A percentile compares a stretch with the other conserved stretches of the same genome.
These are phyloP conservation scores for Cyphomyrus discorhynchus DNA, from an alignment of 2,113 vertebrate species.

Conservation along the genomic window DNA sequence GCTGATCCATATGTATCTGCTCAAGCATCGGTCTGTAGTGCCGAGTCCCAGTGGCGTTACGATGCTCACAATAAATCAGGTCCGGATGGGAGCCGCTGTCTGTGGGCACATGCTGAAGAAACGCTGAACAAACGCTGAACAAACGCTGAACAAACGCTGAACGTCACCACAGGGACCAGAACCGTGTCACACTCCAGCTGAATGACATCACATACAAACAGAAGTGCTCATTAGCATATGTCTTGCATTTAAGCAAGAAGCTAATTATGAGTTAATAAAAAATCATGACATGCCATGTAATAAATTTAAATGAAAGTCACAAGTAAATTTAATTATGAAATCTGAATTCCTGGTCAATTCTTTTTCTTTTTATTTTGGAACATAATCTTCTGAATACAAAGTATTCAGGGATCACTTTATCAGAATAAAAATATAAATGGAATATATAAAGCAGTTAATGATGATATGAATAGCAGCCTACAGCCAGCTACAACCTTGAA, in stretches of 20 bases:
- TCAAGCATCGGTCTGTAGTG: slow-evolving; percentile 42
- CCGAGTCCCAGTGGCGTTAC: slow-evolving; percentile 25
- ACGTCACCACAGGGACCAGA: background rate
- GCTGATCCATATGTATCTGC: slow-evolving; percentile 36
- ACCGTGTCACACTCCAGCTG: background rate
- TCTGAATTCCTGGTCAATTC: background rate
- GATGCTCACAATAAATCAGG: slow-evolving; percentile 49
- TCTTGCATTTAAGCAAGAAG: background rate
- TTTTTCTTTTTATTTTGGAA: background rate
- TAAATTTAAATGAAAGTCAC: background rate
- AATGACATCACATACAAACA: background rate
- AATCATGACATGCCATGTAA: background rate
- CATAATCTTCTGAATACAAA: background rate
- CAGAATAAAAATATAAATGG: background rate
- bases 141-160: background rate
- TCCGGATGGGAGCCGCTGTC: slow-evolving; percentile 32
- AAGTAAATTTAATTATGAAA: background rate
- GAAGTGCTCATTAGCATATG: background rate
- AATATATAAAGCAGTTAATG: background rate
- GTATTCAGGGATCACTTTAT: background rate
- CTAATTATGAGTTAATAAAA: background rate
- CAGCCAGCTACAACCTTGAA: background rate
- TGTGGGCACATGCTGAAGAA: background rate
- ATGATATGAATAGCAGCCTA: background rate
- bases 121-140: background rate